Evolutionary conservation across 2,888 invertebrate genomes (phyloP).

Genomic region (Endotricha flammealis): DNA sequence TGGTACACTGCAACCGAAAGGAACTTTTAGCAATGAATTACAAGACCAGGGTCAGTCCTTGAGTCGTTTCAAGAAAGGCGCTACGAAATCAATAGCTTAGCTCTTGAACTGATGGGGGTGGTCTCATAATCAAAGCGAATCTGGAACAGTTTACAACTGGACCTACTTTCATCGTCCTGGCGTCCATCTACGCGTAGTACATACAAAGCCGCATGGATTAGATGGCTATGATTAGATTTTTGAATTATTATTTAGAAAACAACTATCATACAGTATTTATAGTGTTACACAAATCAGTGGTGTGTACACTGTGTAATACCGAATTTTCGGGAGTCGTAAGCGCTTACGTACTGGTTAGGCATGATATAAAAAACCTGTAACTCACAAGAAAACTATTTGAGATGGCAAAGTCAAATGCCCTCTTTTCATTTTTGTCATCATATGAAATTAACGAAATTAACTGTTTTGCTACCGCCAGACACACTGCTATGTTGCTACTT

Average conservation of each 20-base stretch:
- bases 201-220: no score
- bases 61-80: no score
- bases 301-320: constrained; percentile 1
- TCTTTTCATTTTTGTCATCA: no score
- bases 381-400: constrained; percentile 1
- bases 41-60: not conserved
- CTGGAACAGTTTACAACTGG: no score
- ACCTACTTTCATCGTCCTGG: no score
- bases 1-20: not conserved
- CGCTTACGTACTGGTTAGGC: not conserved
- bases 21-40: not conserved
- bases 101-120: not conserved
- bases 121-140: not conserved
- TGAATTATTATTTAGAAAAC: no score
- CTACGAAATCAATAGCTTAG: constrained; percentile 1
- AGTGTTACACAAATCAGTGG: not conserved
- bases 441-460: no score
- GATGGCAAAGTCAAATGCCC: no score
- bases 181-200: no score
- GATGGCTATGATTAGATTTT: not conserved
- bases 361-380: not conserved
- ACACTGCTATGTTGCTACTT: no score
- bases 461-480: no score
- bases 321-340: not conserved
- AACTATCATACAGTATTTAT: not conserved